These are phyloP conservation scores for Oreochromis mossambicus DNA, from an alignment of 2,797 vertebrate genomes.

Conservation along the genomic window DNA sequence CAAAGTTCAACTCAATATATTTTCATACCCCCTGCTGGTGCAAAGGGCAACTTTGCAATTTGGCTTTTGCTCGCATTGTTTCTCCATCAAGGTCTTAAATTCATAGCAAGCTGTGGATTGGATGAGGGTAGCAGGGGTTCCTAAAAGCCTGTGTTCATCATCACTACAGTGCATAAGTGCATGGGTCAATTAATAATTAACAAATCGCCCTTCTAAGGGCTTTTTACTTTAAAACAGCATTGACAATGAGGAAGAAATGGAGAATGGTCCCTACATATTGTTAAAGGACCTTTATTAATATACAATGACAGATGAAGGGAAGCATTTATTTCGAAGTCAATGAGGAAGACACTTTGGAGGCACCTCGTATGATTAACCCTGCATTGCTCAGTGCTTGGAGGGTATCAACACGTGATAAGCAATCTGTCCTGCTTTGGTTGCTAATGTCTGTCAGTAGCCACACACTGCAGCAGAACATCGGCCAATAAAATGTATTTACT, in stretches of 20 bases:
- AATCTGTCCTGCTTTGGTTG: background rate
- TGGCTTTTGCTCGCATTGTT: conserved; percentile 31
- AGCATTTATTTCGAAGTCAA: conserved; percentile 39
- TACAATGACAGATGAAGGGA: conserved; percentile 26
- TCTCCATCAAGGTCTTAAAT: conserved; percentile 30
- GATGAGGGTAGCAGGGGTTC: background rate
- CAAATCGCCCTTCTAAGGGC: conserved; percentile 40
- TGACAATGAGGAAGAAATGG: conserved; percentile 22
- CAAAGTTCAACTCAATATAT: conserved; percentile 37
- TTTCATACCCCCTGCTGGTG: conserved; percentile 19
- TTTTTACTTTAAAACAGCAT: conserved; percentile 39
- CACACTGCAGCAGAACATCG: background rate
- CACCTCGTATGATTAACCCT: conserved; percentile 24
- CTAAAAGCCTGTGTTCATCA: conserved; percentile 39
- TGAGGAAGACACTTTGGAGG: conserved; percentile 23
- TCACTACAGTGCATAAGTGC: conserved; percentile 35
- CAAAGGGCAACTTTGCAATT: conserved; percentile 37
- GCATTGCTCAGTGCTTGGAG: background rate
- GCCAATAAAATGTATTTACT: background rate
- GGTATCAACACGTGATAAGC: background rate
- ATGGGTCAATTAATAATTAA: conserved; percentile 64
- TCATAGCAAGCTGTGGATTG: background rate
- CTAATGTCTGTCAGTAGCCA: background rate
- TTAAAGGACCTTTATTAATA: conserved; percentile 59
- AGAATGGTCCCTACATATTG: conserved; percentile 30